phyloP scores from a whole-genome alignment of 2,113 vertebrate genomes.

The Tapirus terrestris region DNA sequence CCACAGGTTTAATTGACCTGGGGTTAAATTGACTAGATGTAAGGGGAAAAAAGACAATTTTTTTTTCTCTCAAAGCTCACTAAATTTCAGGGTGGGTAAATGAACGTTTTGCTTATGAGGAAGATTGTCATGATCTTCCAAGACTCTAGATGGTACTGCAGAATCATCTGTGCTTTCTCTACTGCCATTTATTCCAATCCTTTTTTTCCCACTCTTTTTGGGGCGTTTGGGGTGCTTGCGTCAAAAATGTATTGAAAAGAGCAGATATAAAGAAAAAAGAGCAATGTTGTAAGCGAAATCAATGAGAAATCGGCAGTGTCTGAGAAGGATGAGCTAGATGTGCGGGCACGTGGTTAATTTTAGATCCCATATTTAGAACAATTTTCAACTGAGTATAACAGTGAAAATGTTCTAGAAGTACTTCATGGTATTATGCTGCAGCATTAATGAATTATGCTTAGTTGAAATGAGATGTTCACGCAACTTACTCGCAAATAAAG shows the following conservation, averaged over 20 bases:
- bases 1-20: background rate
- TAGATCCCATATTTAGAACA: constrained; percentile 68
- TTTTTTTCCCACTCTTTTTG: background rate
- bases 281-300: constrained; percentile 66
- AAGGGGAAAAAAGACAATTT: background rate
- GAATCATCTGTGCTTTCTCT: background rate
- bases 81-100: background rate
- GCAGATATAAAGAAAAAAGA: background rate
- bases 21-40: background rate
- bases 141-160: constrained; percentile 84
- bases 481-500: background rate
- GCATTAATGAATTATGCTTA: constrained; percentile 67
- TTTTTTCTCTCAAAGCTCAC: background rate
- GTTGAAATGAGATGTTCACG: constrained; percentile 57
- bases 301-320: constrained; percentile 53
- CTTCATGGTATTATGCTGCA: constrained; percentile 59
- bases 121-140: background rate
- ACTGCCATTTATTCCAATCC: background rate
- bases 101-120: background rate
- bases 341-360: constrained; percentile 62
- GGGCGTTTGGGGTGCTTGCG: background rate
- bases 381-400: constrained; percentile 67
- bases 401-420: constrained; percentile 62
- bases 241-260: constrained; percentile 59
- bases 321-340: constrained; percentile 39